A percentile compares a stretch with the other conserved stretches of the same genome.
Conservation (phyloP, 2,113 vertebrate genomes). For the Alaudala cheleensis region DNA sequence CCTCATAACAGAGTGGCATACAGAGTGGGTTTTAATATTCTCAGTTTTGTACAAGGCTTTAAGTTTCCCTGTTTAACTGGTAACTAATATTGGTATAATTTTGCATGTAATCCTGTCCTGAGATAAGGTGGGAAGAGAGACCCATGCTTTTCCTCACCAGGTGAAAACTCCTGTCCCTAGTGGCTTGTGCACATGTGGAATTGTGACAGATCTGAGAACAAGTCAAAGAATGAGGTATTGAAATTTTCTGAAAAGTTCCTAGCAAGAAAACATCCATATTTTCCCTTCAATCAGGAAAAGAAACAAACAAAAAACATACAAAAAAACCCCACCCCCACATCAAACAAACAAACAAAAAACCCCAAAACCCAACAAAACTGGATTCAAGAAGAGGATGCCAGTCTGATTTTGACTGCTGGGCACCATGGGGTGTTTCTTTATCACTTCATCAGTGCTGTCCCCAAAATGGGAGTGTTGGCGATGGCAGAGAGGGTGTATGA, state of each 20-base stretch:
- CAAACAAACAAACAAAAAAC: background rate
- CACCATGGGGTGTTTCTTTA: background rate
- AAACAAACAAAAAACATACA: too few species aligned
- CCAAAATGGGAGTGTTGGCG: background rate
- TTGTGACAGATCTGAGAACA: background rate
- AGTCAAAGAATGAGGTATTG: background rate
- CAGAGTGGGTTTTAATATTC: background rate
- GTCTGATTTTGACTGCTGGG: background rate
- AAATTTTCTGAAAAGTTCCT: background rate
- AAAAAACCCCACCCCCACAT: too few species aligned
- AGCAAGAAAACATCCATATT: background rate
- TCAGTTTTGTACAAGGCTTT: background rate
- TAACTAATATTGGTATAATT: background rate
- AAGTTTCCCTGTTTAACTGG: background rate
- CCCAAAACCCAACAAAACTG: background rate
- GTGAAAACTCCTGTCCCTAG: background rate
- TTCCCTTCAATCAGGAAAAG: background rate
- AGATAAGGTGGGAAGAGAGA: background rate
- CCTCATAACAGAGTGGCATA: rapidly evolving
- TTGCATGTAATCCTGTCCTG: background rate
- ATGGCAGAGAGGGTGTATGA: background rate
- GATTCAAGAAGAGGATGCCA: background rate
- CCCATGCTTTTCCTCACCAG: rapidly evolving
- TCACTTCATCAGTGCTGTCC: background rate
- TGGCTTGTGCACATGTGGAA: background rate